phyloP scores from a whole-genome alignment of 2,888 invertebrate species.

The Campoplex nolae region DNA sequence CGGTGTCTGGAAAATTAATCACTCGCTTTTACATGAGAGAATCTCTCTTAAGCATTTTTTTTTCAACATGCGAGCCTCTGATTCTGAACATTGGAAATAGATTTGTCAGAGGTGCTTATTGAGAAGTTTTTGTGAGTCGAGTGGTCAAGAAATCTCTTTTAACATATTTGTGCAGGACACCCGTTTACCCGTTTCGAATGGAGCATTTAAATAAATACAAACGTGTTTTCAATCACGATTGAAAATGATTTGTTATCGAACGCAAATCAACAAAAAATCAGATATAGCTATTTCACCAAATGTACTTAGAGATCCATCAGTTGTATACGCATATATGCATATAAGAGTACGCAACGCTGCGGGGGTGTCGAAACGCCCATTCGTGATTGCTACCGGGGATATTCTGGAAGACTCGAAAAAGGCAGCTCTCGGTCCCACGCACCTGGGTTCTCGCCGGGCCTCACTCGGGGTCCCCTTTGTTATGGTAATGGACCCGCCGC shows the following conservation, averaged over 20 bases:
- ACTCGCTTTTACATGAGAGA: constrained; percentile 2
- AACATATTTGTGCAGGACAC: not conserved
- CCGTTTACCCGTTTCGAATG: not conserved
- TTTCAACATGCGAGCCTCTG: not conserved
- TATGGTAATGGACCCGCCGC: constrained; percentile 78
- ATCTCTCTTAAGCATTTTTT: not conserved
- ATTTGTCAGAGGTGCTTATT: constrained; percentile 22
- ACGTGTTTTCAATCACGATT: not conserved
- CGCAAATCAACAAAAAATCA: not conserved
- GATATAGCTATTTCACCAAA: not conserved
- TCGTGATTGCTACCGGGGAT: constrained; percentile 77
- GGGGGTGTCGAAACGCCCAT: constrained; percentile 82
- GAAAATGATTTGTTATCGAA: not conserved
- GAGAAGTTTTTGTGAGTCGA: not conserved
- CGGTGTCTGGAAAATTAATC: constrained; percentile 40
- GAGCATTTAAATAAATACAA: not conserved
- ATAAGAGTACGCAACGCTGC: constrained; percentile 66
- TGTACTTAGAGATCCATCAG: not conserved
- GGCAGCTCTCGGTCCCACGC: constrained; percentile 80
- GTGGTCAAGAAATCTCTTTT: not conserved
- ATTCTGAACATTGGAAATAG: not conserved
- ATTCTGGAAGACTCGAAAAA: constrained; percentile 69
- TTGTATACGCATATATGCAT: not conserved
- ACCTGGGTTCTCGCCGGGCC: constrained; percentile 80
- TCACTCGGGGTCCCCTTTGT: constrained; percentile 78